Conservation (phyloP, 2,113 vertebrate species). For the Piaya cayana region DNA sequence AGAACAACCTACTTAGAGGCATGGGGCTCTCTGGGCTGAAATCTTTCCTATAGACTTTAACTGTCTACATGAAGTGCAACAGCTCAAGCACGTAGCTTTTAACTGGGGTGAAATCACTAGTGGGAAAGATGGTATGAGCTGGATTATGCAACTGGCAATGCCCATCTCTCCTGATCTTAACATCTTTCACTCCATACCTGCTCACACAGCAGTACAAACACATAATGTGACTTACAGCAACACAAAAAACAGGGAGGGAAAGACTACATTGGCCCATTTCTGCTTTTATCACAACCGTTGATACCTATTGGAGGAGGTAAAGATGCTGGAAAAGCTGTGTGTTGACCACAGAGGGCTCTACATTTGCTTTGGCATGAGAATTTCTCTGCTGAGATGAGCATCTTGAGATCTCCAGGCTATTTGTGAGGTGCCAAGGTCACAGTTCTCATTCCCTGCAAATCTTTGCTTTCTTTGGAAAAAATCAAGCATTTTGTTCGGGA, state of each 20-base stretch:
- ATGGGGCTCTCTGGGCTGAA: background rate
- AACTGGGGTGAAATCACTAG: background rate
- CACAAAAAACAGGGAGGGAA: background rate
- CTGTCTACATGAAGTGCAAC: background rate
- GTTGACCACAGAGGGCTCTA: background rate
- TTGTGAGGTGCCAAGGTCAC: conserved; percentile 21
- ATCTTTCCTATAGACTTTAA: background rate
- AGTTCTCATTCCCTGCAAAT: conserved; percentile 5
- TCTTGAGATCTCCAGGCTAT: background rate
- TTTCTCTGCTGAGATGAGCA: background rate
- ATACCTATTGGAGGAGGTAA: background rate
- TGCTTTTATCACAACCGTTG: background rate
- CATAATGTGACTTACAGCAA: background rate
- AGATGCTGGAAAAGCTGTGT: background rate
- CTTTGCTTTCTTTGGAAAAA: conserved; percentile 58
- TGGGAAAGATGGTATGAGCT: background rate
- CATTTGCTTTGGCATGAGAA: background rate
- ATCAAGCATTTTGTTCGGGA: background rate
- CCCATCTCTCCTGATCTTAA: background rate
- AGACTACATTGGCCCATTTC: background rate
- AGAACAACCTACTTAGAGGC: background rate
- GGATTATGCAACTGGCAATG: background rate
- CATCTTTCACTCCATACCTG: background rate
- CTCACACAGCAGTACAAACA: background rate
- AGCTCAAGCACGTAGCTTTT: background rate